phyloP scores from a whole-genome alignment of 2,113 vertebrate genomes.

The Larimichthys polyactis region DNA sequence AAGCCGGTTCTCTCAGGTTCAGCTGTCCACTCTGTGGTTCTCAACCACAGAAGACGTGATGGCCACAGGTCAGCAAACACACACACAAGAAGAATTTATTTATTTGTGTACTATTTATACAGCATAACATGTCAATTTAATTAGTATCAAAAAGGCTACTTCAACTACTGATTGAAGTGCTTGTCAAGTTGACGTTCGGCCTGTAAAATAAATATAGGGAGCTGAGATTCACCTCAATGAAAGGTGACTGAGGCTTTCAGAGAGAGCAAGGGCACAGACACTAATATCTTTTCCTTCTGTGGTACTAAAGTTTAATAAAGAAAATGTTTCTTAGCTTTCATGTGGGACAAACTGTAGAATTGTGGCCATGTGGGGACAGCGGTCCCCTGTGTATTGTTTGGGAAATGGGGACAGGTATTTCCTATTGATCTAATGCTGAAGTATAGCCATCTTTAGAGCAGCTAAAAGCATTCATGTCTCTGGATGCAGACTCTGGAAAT shows the following conservation, averaged over 20 bases:
- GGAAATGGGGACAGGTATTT: conserved; percentile 53
- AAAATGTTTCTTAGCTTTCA: conserved; percentile 21
- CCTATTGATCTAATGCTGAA: conserved; percentile 73
- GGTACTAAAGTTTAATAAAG: conserved; percentile 12
- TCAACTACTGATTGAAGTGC: conserved; percentile 38
- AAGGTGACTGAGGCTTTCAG: conserved; percentile 26
- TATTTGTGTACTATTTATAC: conserved; percentile 1
- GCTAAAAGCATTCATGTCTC: conserved; percentile 77
- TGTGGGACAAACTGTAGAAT: conserved; percentile 28
- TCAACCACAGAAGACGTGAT: conserved; percentile 46
- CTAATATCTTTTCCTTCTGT: conserved; percentile 29
- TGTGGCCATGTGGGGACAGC: conserved; percentile 3
- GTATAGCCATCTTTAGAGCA: conserved; percentile 57
- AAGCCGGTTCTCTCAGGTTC: conserved; percentile 57
- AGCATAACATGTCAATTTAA: conserved; percentile 11
- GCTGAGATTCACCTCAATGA: conserved; percentile 1
- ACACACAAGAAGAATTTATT: neutral
- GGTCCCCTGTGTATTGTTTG: conserved; percentile 60
- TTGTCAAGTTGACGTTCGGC: conserved; percentile 35
- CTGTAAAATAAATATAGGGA: conserved; percentile 3
- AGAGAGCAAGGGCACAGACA: conserved; percentile 43
- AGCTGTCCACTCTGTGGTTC: conserved; percentile 35
- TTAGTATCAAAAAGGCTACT: conserved; percentile 16
- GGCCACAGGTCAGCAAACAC: conserved; percentile 72
- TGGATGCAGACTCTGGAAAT: conserved; percentile 63